A percentile compares a stretch with the other conserved stretches of the same genome.
Conservation (phyloP, 1,140 invertebrate genomes). For the Gerris buenoi region DNA sequence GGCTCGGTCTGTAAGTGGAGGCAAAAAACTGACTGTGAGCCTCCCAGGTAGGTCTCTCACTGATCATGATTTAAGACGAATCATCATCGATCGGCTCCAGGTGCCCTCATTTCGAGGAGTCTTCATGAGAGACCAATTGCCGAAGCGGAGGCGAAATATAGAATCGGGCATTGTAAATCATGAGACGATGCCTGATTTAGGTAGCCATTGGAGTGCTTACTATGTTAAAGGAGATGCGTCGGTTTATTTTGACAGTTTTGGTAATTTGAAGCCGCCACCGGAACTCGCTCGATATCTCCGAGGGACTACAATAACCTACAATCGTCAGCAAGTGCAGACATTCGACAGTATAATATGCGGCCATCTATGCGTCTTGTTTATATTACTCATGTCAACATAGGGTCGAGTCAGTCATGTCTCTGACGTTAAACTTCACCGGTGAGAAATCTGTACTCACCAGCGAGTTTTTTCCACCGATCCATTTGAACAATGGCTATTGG, state of each 20-base stretch:
- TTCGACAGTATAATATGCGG: background rate
- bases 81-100: background rate
- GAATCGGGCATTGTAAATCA: background rate
- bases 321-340: background rate
- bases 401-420: too few species aligned
- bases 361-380: background rate
- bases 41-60: background rate
- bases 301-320: background rate
- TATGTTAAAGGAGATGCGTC: background rate
- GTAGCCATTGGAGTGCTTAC: background rate
- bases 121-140: background rate
- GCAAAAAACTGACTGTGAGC: background rate
- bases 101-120: background rate
- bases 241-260: background rate
- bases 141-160: background rate
- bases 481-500: too few species aligned
- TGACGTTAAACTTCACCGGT: too few species aligned
- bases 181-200: background rate
- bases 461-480: too few species aligned
- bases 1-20: background rate
- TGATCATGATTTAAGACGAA: background rate
- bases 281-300: background rate
- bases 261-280: background rate
- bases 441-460: too few species aligned
- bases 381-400: background rate